Base-by-base conservation (phyloP, 2,888 invertebrate species). In the Plemyria rubiginata region DNA sequence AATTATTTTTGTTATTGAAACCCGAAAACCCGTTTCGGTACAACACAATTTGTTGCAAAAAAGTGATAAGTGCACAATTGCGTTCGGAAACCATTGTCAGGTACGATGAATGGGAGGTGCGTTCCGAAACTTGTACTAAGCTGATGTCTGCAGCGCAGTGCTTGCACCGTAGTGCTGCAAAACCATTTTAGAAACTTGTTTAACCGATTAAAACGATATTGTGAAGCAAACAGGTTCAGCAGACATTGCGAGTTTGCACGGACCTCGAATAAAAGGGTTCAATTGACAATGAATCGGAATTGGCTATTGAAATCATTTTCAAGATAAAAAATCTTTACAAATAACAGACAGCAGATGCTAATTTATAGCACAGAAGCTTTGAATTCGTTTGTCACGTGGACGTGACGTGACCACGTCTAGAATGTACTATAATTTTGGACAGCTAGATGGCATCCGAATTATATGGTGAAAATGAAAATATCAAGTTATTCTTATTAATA, bases 131-230 rank as follows among this genome's bases (percentile, higher is more conserved):
- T 77, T 57, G 87, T 82, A 85, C 74, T 69, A 43, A 56, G 52
- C 53, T 58, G 70, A 73, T 70, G 71, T 80, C 75, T 84, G 85
- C 86, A 32, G 69, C 81, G 40, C 62, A 22, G 6, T 72, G 84
- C 88, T 87, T 82, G 90, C 89, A 86, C 81, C 78, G 77, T 43
- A 76, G 67, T 82, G 87, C 84, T 82, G 87, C 84, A 81, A 80
- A 81, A 77, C 79, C 82, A 79, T 77, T 79, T 68, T 68, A 71
- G 60, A 67, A 82, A 83, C 79, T 71, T 72, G 79, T 84, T 76
- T 73, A 56, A 70, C 72, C 73, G 62, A 72, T 61, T 69, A 71
- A 62, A 67, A 61, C 61, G 55, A 52, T 65, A 38, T 41, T 62
- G 40, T 67, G 53, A 56, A 58, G 54, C 11, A 60, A 72, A 64